phyloP scores from a whole-genome alignment of 2,113 vertebrate genomes.

The Cyprinodon variegatus region DNA sequence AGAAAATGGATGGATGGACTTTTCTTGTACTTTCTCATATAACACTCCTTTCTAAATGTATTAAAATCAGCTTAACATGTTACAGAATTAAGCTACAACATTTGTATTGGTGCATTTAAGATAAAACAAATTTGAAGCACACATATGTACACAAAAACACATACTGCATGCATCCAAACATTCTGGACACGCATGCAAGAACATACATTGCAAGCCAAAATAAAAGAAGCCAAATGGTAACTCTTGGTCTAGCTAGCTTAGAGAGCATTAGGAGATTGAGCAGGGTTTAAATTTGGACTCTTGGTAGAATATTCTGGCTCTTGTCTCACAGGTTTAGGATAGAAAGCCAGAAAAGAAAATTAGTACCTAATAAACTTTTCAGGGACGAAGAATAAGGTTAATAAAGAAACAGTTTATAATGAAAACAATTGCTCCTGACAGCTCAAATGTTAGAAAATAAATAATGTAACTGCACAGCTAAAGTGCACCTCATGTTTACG shows the following conservation, averaged over 20 bases:
- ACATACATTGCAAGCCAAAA: slow-evolving; percentile 14
- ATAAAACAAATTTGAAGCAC: neutral
- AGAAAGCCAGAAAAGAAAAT: neutral
- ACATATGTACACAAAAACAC: slow-evolving; percentile 15
- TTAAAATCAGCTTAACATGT: neutral
- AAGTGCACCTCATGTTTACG: neutral
- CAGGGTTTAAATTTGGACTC: neutral
- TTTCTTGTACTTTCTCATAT: too few species aligned
- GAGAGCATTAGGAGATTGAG: neutral
- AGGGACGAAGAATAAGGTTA: neutral
- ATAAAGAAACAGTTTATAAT: neutral
- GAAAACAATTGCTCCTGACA: neutral
- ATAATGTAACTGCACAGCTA: neutral
- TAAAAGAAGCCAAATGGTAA: neutral
- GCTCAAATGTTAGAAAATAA: neutral
- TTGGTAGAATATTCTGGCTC: neutral
- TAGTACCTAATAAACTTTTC: neutral
- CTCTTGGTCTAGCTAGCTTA: slow-evolving; percentile 46
- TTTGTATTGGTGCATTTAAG: neutral
- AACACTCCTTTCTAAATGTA: neutral
- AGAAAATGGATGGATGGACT: too few species aligned
- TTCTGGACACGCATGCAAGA: slow-evolving; percentile 28
- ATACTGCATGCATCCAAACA: slow-evolving; percentile 9
- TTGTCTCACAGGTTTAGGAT: neutral
- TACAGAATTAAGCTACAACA: neutral